phyloP scores from a whole-genome alignment of 2,888 invertebrate species.

The Hyppa rectilinea region DNA sequence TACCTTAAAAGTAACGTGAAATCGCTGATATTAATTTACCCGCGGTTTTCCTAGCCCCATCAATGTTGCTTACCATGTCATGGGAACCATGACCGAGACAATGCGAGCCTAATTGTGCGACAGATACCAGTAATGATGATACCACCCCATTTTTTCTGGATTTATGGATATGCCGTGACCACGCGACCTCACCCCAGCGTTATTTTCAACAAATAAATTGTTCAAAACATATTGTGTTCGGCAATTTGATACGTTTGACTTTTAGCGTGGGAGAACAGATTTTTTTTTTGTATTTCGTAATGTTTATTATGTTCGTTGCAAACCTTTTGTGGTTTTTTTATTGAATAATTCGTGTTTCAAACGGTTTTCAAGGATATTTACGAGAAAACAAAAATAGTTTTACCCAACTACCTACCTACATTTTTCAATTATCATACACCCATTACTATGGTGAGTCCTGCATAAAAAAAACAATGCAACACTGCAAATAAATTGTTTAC shows the following conservation, averaged over 20 bases:
- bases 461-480: not conserved
- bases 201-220: slow-evolving; percentile 86
- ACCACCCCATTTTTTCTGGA: slow-evolving; percentile 76
- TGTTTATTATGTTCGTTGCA: slow-evolving; percentile 20
- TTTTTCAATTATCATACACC: not conserved
- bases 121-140: slow-evolving; percentile 86
- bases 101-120: slow-evolving; percentile 89
- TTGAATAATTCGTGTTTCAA: not conserved
- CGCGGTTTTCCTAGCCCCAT: slow-evolving; percentile 51
- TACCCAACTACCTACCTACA: too few species aligned
- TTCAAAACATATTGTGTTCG: slow-evolving; percentile 85
- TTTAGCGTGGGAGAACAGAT: slow-evolving; percentile 80
- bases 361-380: not conserved
- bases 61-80: slow-evolving; percentile 79
- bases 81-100: slow-evolving; percentile 87
- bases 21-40: not conserved
- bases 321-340: not conserved
- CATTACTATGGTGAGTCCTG: not conserved
- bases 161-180: slow-evolving; percentile 85
- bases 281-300: slow-evolving; percentile 57
- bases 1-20: not conserved
- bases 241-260: slow-evolving; percentile 83
- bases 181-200: slow-evolving; percentile 81
- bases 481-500: not conserved
- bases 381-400: not conserved